Conservation (phyloP, 2,113 vertebrate genomes). For the Gymnarchus niloticus region DNA sequence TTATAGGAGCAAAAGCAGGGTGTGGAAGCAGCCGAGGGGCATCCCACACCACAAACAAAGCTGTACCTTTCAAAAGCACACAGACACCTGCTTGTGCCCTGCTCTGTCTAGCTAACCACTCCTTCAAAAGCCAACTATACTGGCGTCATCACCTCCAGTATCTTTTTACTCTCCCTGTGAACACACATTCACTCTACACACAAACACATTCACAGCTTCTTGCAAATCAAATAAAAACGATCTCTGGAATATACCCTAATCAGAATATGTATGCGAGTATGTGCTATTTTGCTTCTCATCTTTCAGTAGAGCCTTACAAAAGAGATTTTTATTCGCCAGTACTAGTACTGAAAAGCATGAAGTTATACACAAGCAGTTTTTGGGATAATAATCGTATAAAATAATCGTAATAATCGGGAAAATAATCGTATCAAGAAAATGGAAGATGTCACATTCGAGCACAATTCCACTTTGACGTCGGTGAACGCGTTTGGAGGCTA, state of each 20-base stretch:
- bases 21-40: neutral
- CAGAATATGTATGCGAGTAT: neutral
- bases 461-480: constrained; percentile 39
- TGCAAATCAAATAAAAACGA: neutral
- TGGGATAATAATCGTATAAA: too few species aligned
- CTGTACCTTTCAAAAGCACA: neutral
- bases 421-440: neutral
- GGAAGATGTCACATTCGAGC: neutral
- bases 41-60: neutral
- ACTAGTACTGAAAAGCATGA: neutral
- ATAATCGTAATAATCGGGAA: too few species aligned
- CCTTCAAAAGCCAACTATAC: neutral
- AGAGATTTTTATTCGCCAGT: too few species aligned
- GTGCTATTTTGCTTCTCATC: too few species aligned
- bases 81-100: neutral
- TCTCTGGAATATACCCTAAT: neutral
- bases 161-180: neutral
- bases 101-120: neutral
- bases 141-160: neutral
- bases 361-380: neutral
- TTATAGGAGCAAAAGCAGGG: neutral
- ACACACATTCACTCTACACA: neutral
- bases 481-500: constrained; percentile 53
- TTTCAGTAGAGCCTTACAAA: too few species aligned
- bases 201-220: neutral